Evolutionary conservation across 92 coral and sea anemone species (phyloP).

Genomic region (Paragorgia papillata): DNA sequence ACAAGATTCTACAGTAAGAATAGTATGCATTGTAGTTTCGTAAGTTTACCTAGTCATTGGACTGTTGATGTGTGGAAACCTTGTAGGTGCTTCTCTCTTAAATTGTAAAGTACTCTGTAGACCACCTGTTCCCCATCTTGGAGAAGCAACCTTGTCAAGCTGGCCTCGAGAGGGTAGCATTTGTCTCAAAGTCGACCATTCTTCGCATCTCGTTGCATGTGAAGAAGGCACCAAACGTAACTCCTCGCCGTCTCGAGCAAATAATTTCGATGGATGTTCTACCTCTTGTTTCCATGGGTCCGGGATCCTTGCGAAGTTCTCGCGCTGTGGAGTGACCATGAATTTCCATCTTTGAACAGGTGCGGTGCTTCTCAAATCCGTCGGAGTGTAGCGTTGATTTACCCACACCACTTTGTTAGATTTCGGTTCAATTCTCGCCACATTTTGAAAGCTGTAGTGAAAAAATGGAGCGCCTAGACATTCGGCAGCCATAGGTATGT

Average conservation of each 20-base stretch:
- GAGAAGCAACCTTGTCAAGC: slow-evolving; percentile 61
- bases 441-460: slow-evolving; percentile 64
- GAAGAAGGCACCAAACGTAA: slow-evolving; percentile 77
- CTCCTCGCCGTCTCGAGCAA: slow-evolving; percentile 88
- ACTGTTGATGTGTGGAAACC: slow-evolving; percentile 93
- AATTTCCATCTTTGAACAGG: slow-evolving; percentile 95
- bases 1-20: no score
- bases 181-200: slow-evolving; percentile 96
- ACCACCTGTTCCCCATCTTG: slow-evolving; percentile 93
- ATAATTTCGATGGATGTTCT: slow-evolving; percentile 77
- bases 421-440: slow-evolving; percentile 51
- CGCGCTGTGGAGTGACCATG: slow-evolving; percentile 52
- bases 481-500: slow-evolving; percentile 99
- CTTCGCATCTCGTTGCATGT: slow-evolving; percentile 91
- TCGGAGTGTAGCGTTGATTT: slow-evolving; percentile 84
- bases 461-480: slow-evolving; percentile 81
- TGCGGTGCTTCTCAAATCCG: slow-evolving; percentile 86
- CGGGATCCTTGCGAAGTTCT: slow-evolving; percentile 46
- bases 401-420: slow-evolving; percentile 90
- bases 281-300: slow-evolving; percentile 78
- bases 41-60: slow-evolving; percentile 98
- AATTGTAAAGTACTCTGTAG: slow-evolving; percentile 28
- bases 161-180: slow-evolving; percentile 85
- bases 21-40: no score
- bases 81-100: slow-evolving; percentile 52